A percentile compares a stretch with the other conserved stretches of the same genome.
These are phyloP conservation scores for Dynastes grantii DNA, from an alignment of 2,888 invertebrate species.

Conservation along the genomic window DNA sequence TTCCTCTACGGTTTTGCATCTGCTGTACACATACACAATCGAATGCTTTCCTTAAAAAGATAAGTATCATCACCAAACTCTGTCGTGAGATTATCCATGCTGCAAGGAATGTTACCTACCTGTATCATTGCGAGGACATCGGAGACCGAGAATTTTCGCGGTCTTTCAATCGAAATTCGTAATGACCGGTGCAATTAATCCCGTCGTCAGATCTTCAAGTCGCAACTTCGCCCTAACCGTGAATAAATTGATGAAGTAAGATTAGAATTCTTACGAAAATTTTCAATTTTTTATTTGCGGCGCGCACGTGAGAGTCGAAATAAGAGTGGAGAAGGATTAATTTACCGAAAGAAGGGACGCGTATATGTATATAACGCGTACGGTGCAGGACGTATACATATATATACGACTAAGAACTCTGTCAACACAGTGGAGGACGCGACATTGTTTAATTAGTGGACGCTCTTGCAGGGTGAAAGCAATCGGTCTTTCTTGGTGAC, in stretches of 20 bases:
- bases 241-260: slow-evolving; percentile 42
- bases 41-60: background rate
- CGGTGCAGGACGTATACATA: slow-evolving; percentile 31
- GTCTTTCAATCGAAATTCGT: slow-evolving; percentile 27
- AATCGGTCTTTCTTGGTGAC: slow-evolving; percentile 70
- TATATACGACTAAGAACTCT: slow-evolving; percentile 48
- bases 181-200: slow-evolving; percentile 30
- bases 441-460: slow-evolving; percentile 70
- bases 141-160: slow-evolving; percentile 21
- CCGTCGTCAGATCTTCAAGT: slow-evolving; percentile 7
- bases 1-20: too few species aligned
- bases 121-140: background rate
- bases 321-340: slow-evolving; percentile 46
- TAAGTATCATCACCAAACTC: background rate
- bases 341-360: slow-evolving; percentile 43
- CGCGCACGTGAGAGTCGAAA: slow-evolving; percentile 9
- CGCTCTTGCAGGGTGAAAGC: slow-evolving; percentile 66
- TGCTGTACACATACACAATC: too few species aligned
- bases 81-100: background rate
- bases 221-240: background rate
- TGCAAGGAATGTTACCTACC: slow-evolving; percentile 21
- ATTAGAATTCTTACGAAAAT: slow-evolving; percentile 45
- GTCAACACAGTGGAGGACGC: slow-evolving; percentile 54
- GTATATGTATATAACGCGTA: background rate
- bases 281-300: slow-evolving; percentile 44